Base-by-base conservation (phyloP, 2,888 invertebrate species). In the Stictocephala bisonia region DNA sequence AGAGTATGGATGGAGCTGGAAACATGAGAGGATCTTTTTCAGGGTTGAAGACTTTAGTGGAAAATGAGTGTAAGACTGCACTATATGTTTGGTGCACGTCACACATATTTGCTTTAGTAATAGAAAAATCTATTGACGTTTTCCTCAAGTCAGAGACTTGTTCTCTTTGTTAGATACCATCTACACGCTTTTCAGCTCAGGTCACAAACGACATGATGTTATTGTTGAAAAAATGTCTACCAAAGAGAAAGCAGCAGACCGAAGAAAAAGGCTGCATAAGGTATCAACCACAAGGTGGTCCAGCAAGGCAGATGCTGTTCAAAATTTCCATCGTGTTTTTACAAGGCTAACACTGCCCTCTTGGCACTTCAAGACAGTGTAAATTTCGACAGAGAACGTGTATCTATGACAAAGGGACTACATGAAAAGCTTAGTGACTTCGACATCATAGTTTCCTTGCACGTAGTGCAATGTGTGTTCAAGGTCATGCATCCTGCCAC, bases 41-140 rank as follows among this genome's bases (percentile, higher is more conserved):
- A 26, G 58, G 58, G 7, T 15, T 58, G 18, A 58, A 58, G 27
- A 15, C 58, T 3, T 26, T 58, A 26, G 27, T 58, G 2, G 26
- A 58, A 58, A n/a, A 6, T 2, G 31, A 58, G 15, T 26, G 26
- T 13, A 58, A 58, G 6, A 58, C 27, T 3, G 58, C 58, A 58
- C n/a, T 58, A 9, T 58, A 58, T n/a, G 58, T 58, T 22, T 24
- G 58, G 58, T 58, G 58, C 58, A 58, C 58, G 18, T 29, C 58
- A 26, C 58, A 58, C 24, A 58, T 7, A n/a, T 58, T 58, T 58
- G 27, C 58, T 3, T 15, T 58, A 6, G 58, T 58, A 7, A 58
- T 58, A 7, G 58, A 58, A 27, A 22, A 58, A 15, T 58, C 50
- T 2, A 50, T 50, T 20, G 20, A 20, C 3, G 27, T 29, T 6